These are phyloP conservation scores for Heterodera schachtii DNA, from an alignment of 1,140 invertebrate species.

Conservation along the genomic window DNA sequence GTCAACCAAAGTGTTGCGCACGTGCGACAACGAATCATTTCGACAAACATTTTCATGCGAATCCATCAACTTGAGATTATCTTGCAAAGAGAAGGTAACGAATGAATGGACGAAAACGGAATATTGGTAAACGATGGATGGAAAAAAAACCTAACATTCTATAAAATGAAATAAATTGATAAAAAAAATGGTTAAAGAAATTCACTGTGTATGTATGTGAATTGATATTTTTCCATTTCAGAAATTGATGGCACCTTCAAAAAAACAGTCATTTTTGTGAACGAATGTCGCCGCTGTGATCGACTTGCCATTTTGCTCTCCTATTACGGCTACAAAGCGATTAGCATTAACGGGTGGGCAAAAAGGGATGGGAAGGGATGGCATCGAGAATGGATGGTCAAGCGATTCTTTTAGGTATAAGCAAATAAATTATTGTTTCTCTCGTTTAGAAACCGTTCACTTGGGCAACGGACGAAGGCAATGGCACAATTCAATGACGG, in stretches of 20 bases:
- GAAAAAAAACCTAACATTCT: neutral
- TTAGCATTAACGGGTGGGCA: constrained; percentile 11
- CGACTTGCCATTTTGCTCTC: constrained; percentile 13
- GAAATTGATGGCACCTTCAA: neutral
- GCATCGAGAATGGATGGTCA: neutral
- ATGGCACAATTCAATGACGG: constrained; percentile 22
- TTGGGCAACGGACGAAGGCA: constrained; percentile 29
- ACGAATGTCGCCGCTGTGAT: constrained; percentile 18
- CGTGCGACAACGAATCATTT: constrained; percentile 1
- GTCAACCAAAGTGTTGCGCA: constrained; percentile 23
- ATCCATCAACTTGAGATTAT: neutral
- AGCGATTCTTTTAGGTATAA: neutral
- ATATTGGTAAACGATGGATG: neutral
- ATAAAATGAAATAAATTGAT: no score
- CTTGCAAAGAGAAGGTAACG: neutral
- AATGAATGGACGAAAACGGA: neutral
- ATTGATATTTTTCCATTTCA: neutral
- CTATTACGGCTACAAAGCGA: constrained; percentile 1
- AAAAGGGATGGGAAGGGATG: neutral
- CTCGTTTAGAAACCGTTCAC: constrained; percentile 15
- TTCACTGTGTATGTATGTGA: neutral
- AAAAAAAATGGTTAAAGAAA: neutral
- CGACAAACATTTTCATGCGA: neutral
- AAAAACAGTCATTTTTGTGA: constrained; percentile 24
- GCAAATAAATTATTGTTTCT: neutral